A percentile compares a stretch with the other conserved stretches of the same genome.
Conservation (phyloP, 92 coral and sea anemone species). For the Phymanthus crucifer region DNA sequence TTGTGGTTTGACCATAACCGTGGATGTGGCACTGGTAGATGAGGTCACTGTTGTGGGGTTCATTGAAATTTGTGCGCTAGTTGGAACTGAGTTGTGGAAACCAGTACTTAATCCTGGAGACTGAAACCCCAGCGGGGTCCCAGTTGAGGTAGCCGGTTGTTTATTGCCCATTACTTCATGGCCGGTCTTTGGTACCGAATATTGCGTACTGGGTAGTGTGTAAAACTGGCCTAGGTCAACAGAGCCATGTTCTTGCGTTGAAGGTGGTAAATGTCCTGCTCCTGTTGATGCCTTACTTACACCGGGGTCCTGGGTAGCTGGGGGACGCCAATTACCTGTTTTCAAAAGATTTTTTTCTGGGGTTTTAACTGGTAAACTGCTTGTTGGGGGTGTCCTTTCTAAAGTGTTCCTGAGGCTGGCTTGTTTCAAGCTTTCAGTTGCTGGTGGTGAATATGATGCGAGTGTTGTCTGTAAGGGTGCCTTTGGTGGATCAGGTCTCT, state of each 20-base stretch:
- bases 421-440: not conserved
- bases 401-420: not conserved
- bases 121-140: not conserved
- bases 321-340: not conserved
- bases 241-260: not conserved
- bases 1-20: conserved; percentile 4
- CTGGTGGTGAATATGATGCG: not conserved
- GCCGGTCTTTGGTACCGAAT: not conserved
- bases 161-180: not conserved
- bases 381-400: not conserved
- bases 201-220: not conserved
- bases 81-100: not conserved
- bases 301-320: not conserved
- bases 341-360: not conserved
- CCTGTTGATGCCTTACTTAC: not conserved
- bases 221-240: not conserved
- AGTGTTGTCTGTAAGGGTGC: not conserved
- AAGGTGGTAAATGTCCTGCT: not conserved
- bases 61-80: not conserved
- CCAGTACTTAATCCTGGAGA: not conserved
- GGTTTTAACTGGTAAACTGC: not conserved
- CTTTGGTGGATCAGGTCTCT: not conserved
- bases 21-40: not conserved
- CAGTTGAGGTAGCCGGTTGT: not conserved
- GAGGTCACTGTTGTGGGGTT: not conserved